Percentiles rank a stretch among this genome's conserved stretches.
phyloP scores from a whole-genome alignment of 2,888 invertebrate species.

The Pheosia gnoma region DNA sequence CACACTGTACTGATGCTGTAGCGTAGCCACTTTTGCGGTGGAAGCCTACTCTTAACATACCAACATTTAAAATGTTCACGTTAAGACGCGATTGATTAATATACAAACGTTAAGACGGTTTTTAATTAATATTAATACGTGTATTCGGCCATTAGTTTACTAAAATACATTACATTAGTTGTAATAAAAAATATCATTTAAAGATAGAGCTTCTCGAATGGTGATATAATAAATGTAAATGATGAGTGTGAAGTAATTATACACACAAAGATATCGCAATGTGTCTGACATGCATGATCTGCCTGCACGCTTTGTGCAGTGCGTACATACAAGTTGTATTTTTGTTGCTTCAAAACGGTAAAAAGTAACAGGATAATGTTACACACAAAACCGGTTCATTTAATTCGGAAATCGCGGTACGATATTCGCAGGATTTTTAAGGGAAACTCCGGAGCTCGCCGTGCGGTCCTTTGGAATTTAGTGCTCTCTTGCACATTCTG shows the following conservation, averaged over 20 bases:
- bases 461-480: constrained; percentile 20
- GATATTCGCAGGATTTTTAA: constrained; percentile 35
- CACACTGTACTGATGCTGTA: neutral
- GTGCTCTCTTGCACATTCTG: constrained; percentile 19
- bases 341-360: constrained; percentile 64
- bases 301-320: constrained; percentile 46
- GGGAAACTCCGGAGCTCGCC: constrained; percentile 19
- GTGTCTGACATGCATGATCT: constrained; percentile 40
- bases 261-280: constrained; percentile 28
- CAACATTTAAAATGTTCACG: neutral
- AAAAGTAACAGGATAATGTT: constrained; percentile 71
- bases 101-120: neutral
- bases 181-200: no score
- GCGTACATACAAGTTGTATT: constrained; percentile 34
- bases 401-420: constrained; percentile 61
- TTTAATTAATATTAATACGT: no score
- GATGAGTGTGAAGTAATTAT: constrained; percentile 12
- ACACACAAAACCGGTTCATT: constrained; percentile 60
- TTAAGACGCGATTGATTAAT: neutral
- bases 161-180: no score
- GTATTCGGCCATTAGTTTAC: no score
- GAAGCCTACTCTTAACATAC: neutral
- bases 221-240: no score
- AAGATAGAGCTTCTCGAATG: no score
- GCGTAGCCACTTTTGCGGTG: neutral